phyloP scores from a whole-genome alignment of 2,113 vertebrate genomes.

The Malaclemys terrapin region DNA sequence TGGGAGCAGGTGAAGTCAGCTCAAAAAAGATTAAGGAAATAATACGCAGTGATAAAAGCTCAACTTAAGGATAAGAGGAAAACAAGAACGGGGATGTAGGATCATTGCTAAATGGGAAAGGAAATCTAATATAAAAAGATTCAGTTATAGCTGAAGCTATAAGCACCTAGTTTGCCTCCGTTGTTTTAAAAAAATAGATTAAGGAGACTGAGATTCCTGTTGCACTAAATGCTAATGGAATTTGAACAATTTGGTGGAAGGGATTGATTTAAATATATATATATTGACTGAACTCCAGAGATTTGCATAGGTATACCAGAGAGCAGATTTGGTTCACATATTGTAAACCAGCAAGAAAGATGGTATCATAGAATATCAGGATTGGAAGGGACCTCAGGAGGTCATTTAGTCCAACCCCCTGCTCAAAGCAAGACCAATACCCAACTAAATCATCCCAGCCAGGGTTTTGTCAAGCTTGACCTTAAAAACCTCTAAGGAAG shows the following conservation, averaged over 20 bases:
- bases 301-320: background rate
- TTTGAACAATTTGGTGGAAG: background rate
- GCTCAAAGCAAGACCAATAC: no score
- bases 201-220: accelerated
- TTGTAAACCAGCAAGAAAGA: background rate
- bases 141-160: background rate
- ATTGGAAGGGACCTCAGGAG: no score
- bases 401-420: no score
- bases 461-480: no score
- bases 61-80: background rate
- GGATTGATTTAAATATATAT: background rate
- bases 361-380: background rate
- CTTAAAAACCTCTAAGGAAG: no score
- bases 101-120: background rate
- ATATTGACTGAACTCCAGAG: background rate
- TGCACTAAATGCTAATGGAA: background rate
- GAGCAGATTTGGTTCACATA: background rate
- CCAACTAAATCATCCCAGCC: no score
- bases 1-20: background rate
- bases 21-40: background rate
- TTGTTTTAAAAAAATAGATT: constrained; percentile 1
- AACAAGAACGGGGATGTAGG: background rate
- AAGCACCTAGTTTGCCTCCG: background rate
- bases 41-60: background rate
- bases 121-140: background rate